phyloP scores from a whole-genome alignment of 35 echinoderm and acorn worm genomes.

The Heliocidaris tuberculata region DNA sequence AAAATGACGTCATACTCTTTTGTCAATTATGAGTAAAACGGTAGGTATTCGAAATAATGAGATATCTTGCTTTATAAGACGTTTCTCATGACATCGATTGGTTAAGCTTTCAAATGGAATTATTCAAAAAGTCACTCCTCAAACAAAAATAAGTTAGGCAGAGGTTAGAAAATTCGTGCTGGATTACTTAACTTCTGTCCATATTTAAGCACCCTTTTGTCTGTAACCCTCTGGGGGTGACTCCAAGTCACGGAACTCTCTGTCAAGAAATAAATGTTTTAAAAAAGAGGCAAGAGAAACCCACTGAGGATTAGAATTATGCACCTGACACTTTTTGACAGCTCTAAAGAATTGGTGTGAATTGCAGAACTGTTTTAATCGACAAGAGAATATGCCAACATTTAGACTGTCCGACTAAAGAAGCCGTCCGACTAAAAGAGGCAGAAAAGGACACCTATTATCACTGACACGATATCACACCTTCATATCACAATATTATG shows the following conservation, averaged over 20 bases:
- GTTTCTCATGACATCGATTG: background rate
- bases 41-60: background rate
- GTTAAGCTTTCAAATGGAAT: background rate
- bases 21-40: background rate
- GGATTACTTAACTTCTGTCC: background rate
- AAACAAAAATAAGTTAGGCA: background rate
- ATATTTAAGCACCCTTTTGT: background rate
- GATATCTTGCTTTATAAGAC: background rate
- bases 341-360: background rate
- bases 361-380: background rate
- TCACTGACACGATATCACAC: background rate
- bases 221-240: background rate
- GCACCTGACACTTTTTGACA: conserved; percentile 1
- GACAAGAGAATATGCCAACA: background rate
- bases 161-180: background rate
- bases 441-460: background rate
- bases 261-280: background rate
- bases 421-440: background rate
- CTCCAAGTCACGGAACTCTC: background rate
- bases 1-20: background rate
- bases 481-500: conserved; percentile 17
- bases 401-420: background rate
- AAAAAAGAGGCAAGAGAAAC: background rate
- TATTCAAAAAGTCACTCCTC: background rate
- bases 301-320: background rate